Conservation (phyloP, 2,888 invertebrate species). For the Conomelus anceps region DNA sequence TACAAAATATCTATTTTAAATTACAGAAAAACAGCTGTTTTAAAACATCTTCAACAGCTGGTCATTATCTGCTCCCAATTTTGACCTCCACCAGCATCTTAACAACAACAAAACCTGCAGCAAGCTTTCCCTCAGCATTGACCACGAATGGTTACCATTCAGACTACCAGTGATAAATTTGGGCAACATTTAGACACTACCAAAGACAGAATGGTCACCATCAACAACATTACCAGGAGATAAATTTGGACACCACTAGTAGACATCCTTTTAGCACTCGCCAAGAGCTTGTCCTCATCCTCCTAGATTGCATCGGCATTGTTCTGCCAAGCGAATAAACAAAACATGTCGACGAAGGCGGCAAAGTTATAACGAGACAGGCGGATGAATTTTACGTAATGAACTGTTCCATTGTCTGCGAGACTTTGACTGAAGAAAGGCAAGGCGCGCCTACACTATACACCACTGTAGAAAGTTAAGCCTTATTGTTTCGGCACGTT, state of each 20-base stretch:
- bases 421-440: background rate
- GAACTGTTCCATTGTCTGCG: background rate
- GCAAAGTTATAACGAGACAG: background rate
- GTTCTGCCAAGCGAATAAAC: background rate
- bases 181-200: no score
- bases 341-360: background rate
- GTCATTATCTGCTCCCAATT: no score
- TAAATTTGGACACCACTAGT: background rate
- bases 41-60: no score
- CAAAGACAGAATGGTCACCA: no score
- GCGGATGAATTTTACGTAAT: background rate
- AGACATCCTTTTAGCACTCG: background rate
- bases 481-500: background rate
- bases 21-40: no score
- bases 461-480: background rate
- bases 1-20: no score
- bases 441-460: background rate
- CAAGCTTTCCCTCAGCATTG: no score
- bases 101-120: no score
- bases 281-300: background rate
- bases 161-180: no score
- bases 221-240: background rate
- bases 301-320: background rate
- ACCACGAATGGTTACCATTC: no score
- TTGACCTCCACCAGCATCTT: no score